Evolutionary conservation across 2,888 invertebrate species (phyloP).

Genomic region (Subacronicta megacephala): DNA sequence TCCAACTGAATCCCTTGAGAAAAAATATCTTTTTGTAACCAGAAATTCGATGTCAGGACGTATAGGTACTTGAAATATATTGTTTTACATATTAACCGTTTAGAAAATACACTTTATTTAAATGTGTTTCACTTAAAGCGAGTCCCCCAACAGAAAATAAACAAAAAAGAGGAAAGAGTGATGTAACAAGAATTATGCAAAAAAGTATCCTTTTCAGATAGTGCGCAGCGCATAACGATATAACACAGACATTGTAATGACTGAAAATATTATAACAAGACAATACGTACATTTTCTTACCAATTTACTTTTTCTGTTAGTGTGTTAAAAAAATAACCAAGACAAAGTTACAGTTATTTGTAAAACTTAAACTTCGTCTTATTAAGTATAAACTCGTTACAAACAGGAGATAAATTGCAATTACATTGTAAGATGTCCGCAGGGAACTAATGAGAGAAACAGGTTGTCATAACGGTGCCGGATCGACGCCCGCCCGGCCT

Average conservation of each 20-base stretch:
- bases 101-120: not conserved
- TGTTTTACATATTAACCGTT: conserved; percentile 11
- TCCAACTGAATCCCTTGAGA: conserved; percentile 63
- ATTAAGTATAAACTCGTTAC: conserved; percentile 32
- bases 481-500: conserved; percentile 63
- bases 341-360: no score
- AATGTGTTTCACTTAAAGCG: no score
- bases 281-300: no score
- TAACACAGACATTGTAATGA: no score
- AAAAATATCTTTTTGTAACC: conserved; percentile 52
- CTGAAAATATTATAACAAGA: no score
- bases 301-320: no score
- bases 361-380: conserved; percentile 16
- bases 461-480: conserved; percentile 66
- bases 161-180: no score
- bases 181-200: no score
- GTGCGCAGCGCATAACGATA: no score
- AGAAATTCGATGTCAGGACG: conserved; percentile 34
- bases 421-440: conserved; percentile 50
- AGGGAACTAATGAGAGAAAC: conserved; percentile 59
- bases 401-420: conserved; percentile 45
- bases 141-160: not conserved
- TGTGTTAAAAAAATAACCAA: no score
- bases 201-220: no score
- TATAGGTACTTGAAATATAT: conserved; percentile 35